These are phyloP conservation scores for Psittacula cyanocephala DNA, from an alignment of 2,113 vertebrate species.

Conservation along the genomic window DNA sequence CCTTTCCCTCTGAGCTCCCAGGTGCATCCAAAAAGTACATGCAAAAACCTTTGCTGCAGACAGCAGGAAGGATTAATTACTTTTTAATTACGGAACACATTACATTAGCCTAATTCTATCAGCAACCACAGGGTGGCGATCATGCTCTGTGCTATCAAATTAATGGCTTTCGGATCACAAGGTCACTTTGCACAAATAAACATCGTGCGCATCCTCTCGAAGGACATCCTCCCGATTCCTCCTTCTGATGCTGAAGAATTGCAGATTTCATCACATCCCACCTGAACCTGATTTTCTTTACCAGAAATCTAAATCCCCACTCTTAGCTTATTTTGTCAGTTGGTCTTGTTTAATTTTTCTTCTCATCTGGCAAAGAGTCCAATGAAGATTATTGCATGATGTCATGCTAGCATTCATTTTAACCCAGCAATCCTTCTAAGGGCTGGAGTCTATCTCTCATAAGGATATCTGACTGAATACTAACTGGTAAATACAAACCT, in stretches of 20 bases:
- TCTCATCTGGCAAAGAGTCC: slow-evolving; percentile 2
- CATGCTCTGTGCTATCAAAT: slow-evolving; percentile 63
- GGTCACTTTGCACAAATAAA: slow-evolving; percentile 75
- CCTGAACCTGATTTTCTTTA: slow-evolving; percentile 37
- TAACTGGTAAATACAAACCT: slow-evolving; percentile 49
- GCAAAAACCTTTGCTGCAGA: not conserved
- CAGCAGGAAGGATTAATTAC: slow-evolving; percentile 38
- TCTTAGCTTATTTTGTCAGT: slow-evolving; percentile 36
- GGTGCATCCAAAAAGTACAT: not conserved
- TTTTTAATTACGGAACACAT: slow-evolving; percentile 60
- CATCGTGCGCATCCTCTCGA: slow-evolving; percentile 40
- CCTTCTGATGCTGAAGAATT: slow-evolving; percentile 60
- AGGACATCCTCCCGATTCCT: slow-evolving; percentile 49
- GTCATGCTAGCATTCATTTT: slow-evolving; percentile 29
- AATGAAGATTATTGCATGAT: slow-evolving; percentile 35
- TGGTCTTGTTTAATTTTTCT: slow-evolving; percentile 45
- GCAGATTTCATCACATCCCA: slow-evolving; percentile 47
- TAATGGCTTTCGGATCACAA: slow-evolving; percentile 69
- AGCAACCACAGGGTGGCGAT: slow-evolving; percentile 79
- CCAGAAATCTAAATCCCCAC: slow-evolving; percentile 11
- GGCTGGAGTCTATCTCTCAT: slow-evolving; percentile 43
- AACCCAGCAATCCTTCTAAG: not conserved
- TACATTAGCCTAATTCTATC: slow-evolving; percentile 53
- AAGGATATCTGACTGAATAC: not conserved
- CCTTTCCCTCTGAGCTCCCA: not conserved